Base-by-base conservation (phyloP, 1,140 invertebrate genomes). In the Eriocheir sinensis region DNA sequence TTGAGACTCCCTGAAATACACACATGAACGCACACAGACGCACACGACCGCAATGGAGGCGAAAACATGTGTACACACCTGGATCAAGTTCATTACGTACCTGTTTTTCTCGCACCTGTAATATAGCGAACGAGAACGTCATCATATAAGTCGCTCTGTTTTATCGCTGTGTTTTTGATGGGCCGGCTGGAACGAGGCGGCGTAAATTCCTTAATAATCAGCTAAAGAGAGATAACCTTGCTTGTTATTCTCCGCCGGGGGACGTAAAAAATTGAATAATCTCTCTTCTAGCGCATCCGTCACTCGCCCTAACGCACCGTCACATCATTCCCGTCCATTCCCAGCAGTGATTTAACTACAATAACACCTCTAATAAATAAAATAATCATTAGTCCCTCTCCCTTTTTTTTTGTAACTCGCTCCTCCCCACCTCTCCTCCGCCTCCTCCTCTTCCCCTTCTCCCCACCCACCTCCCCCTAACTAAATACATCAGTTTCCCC, bases 151-250 rank as follows among this genome's bases (percentile, higher is more conserved):
- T 72, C 60, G 27, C 60, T 72, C 60, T 72, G 60, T 72, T 72
- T 72, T 72, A 72, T 72, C 21, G 60, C 60, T 8, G 12, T 72
- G 60, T 72, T 72, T 72, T 72, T 12, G 21, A 21, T 3, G 60
- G 60, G 21, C 21, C 2, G 60, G 21, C 60, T n/a, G 15, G 15
- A 48, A 72, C 60, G 27, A 21, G 60, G 60, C n/a, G 60, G 60
- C n/a, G 60, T 72, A 72, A 72, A 72, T 72, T 72, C 60, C 60
- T 72, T 72, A 72, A 72, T 72, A 72, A 72, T 72, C 60, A 72
- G 60, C n/a, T 72, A 72, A 72, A 72, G 60, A 72, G 60, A 72
- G 60, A 72, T 72, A 72, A n/a, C n/a, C 60, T n/a, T 72, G 9
- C 60, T 72, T 72, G 60, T 72, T 72, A 72, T 72, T 72, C 60